Conservation (phyloP, 2,888 invertebrate genomes). For the Chymomyza procnemis region DNA sequence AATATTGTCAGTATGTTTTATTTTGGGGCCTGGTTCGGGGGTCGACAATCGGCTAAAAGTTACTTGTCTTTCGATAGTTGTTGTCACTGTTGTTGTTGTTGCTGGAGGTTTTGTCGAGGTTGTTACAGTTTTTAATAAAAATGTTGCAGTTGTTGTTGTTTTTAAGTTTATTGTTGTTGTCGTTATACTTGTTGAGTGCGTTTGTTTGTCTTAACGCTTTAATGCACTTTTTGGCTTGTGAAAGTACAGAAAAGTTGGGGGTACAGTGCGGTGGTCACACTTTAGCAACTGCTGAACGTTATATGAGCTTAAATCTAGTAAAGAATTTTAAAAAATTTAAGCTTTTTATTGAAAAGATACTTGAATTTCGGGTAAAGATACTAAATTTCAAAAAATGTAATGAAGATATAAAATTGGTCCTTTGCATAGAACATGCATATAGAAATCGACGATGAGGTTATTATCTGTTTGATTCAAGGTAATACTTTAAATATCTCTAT, state of each 20-base stretch:
- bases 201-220: slow-evolving; percentile 24
- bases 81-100: not conserved
- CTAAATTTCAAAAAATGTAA: too few species aligned
- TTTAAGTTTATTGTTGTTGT: not conserved
- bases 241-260: slow-evolving; percentile 34
- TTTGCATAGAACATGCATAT: too few species aligned
- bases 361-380: too few species aligned
- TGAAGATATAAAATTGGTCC: too few species aligned
- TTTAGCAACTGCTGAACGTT: not conserved
- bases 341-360: too few species aligned
- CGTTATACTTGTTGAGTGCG: not conserved
- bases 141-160: not conserved
- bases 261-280: not conserved
- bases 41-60: not conserved
- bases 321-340: not conserved
- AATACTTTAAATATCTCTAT: too few species aligned
- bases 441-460: too few species aligned
- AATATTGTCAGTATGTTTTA: not conserved
- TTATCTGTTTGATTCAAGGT: too few species aligned
- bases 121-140: too few species aligned
- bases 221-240: slow-evolving; percentile 44
- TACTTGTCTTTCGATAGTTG: not conserved
- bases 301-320: not conserved
- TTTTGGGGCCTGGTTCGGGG: not conserved
- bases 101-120: too few species aligned